Evolutionary conservation across 2,113 vertebrate species (phyloP).

Genomic region (cattle (Bos taurus)): ARS-UCD2.0 NC_037336.1:28179501-28180000

Average conservation of each 20-base stretch:
- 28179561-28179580: too few relatives aligned
- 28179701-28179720: neutral
- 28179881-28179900: neutral
- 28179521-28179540: too few relatives aligned
- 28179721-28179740: neutral
- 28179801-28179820: neutral
- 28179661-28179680: too few relatives aligned
- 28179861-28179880: accelerated
- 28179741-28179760: neutral
- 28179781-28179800: neutral
- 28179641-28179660: too few relatives aligned
- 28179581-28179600: too few relatives aligned
- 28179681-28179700: too few relatives aligned
- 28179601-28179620: too few relatives aligned
- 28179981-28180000: neutral
- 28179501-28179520: too few relatives aligned
- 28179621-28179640: too few relatives aligned
- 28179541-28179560: too few relatives aligned
- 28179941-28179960: neutral
- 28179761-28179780: neutral
- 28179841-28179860: neutral
- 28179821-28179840: neutral
- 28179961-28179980: neutral
- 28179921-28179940: neutral
- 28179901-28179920: neutral